These are phyloP conservation scores for Fringilla coelebs DNA, from an alignment of 2,797 vertebrate species.

Conservation along the genomic window DNA sequence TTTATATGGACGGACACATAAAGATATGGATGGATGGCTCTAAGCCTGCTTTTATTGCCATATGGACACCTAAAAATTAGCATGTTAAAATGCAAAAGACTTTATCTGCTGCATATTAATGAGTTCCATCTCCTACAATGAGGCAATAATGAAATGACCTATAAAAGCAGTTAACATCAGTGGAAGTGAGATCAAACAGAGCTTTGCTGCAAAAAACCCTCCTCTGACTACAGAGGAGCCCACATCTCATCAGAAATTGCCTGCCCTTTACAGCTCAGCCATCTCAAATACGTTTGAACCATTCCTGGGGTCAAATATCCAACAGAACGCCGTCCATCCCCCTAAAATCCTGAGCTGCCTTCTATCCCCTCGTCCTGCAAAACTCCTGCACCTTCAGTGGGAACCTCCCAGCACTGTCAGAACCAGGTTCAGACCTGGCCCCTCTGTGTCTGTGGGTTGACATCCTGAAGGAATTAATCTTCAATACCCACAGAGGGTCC, in stretches of 20 bases:
- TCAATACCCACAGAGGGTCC: not conserved
- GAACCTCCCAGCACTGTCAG: not conserved
- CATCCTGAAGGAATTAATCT: not conserved
- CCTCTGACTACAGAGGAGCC: not conserved
- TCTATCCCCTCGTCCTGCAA: not conserved
- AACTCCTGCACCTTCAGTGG: not conserved
- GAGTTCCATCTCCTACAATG: slow-evolving; percentile 6
- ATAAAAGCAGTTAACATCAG: slow-evolving; percentile 43
- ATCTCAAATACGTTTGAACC: not conserved
- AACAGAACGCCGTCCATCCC: not conserved
- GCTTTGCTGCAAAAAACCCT: not conserved
- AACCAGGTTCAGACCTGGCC: not conserved
- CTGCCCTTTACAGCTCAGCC: not conserved
- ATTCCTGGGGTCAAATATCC: not conserved
- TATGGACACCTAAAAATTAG: slow-evolving; percentile 54
- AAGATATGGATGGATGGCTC: slow-evolving; percentile 56
- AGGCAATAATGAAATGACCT: slow-evolving; percentile 48
- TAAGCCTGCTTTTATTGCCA: slow-evolving; percentile 50
- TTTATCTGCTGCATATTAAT: slow-evolving; percentile 57
- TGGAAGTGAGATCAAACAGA: slow-evolving; percentile 29
- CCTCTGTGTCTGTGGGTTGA: not conserved
- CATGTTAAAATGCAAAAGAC: slow-evolving; percentile 46
- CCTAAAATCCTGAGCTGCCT: not conserved
- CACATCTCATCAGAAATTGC: not conserved
- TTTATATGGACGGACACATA: slow-evolving; percentile 15